Evolutionary conservation across 53 echinoderm and acorn worm genomes (phyloP), one percentile per base, ranked within the genome.

Genomic region (Luidia sarsii): DNA sequence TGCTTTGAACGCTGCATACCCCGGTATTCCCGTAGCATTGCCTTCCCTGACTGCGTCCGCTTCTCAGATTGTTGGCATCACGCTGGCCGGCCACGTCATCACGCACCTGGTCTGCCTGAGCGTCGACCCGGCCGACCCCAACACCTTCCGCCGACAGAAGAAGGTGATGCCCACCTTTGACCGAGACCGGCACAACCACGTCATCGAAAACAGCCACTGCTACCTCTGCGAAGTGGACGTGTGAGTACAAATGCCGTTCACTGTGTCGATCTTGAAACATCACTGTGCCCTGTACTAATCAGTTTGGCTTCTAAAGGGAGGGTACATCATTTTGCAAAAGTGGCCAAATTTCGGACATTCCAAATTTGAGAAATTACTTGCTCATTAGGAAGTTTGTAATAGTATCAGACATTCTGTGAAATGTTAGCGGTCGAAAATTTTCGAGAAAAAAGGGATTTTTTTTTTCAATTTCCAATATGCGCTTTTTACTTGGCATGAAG

Each of bases 161-260:
- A 83, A 67, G 68, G 33, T 33, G 36, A 86, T 92, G 82, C 90
- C 90, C 0, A 65, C 71, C 13, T 96, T 96, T 80, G 92, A 96
- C 71, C 85, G 96, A 55, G 68, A 70, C 11, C 85, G 77, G 63
- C 92, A 96, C 65, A 38, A 82, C 16, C 96, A 96, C 68, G 96
- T 96, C 55, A 96, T 96, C 19, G 96, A 93, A 53, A 96, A 96
- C 56, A 88, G 70, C 64, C 90, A 91, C 57, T 96, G 96, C 86
- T 96, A 96, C 65, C 71, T 96, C 28, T 96, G 96, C 74, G 96
- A 96, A 67, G 88, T 87, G 48, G 77, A 88, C 65, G 89, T 96
- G 96, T 96, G 83, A 96, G 96, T 92, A n/a, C n/a, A n/a, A n/a
- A n/a, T 62, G 71, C 8, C 37, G 33, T 11, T 33, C 34, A 27